Evolutionary conservation across 2,888 invertebrate species (phyloP), one percentile per base, ranked within the genome.

Genomic region (Polydrusus cervinus): DNA sequence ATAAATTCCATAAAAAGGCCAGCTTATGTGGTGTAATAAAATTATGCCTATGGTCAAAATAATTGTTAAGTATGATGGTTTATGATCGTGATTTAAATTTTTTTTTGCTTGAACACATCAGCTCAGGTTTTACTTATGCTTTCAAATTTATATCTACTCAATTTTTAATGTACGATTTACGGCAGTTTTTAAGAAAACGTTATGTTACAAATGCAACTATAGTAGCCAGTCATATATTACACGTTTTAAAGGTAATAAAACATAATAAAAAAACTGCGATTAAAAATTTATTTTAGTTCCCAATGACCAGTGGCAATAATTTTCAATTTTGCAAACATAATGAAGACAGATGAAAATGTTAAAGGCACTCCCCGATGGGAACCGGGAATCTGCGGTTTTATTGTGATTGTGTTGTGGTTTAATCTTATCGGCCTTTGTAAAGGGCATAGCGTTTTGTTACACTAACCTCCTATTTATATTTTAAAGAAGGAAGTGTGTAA

Each of bases 381-480:
- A 82, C 81, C 78, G 79, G 78, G 79, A 79, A 82, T 74, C 80
- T 83, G 82, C 76, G 81, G 81, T 83, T 81, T 80, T 78, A 76
- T 77, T 77, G 78, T 80, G 80, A 80, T 82, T 82, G 80, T 78
- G 75, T 81, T 80, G 81, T 78, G 81, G 80, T 80, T 76, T 77
- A 75, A 57, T 71, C 75, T 79, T 79, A 81, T 80, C 77, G 79
- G 71, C 71, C 77, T 79, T 80, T 79, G 76, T 77, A 67, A 67
- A 72, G 66, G 67, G 71, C 70, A 74, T 62, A 20, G 38, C 38
- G 47, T 70, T 69, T 74, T 78, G 78, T 75, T 65, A 77, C 75
- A 77, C 76, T 78, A 75, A 78, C 79, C 79, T 73, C 71, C 71
- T 74, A 30, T 45, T 60, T 18, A 3, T 2, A 55, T 9, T 14